phyloP scores from a whole-genome alignment of 1,140 invertebrate species.

The Choristoneura fumiferana region DNA sequence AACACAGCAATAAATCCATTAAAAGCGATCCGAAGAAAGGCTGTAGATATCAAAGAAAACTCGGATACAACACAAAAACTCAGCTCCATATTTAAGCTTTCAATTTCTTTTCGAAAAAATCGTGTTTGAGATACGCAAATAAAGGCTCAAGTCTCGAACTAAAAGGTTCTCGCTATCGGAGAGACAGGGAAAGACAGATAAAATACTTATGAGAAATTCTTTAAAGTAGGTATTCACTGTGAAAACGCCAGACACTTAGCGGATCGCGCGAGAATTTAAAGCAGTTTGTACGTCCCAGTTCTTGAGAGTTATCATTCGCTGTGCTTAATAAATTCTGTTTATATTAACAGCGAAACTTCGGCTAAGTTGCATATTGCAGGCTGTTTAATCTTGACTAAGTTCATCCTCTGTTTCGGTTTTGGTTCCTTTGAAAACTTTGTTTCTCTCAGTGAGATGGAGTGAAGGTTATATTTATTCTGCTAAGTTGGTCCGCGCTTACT shows the following conservation, averaged over 20 bases:
- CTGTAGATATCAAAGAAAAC: conserved; percentile 14
- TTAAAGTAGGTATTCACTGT: conserved; percentile 12
- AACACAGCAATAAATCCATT: conserved; percentile 8
- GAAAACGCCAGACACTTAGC: conserved; percentile 15
- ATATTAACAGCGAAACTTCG: conserved; percentile 15
- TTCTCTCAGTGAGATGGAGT: background rate
- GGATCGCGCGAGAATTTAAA: conserved; percentile 16
- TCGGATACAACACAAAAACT: background rate
- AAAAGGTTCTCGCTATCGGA: conserved; percentile 14
- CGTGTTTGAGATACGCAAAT: conserved; percentile 18
- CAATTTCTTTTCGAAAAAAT: conserved; percentile 16
- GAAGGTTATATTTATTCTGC: no score
- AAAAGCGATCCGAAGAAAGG: conserved; percentile 4
- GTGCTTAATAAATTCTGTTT: conserved; percentile 18
- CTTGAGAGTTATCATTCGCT: conserved; percentile 8
- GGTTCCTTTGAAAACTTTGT: conserved; percentile 6
- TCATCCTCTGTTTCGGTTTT: conserved; percentile 15
- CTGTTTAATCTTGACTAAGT: conserved; percentile 17
- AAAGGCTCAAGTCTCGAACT: background rate
- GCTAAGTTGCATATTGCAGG: conserved; percentile 17
- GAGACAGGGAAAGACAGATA: conserved; percentile 14
- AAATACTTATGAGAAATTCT: conserved; percentile 17
- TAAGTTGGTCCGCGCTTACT: no score
- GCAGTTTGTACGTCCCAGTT: conserved; percentile 11
- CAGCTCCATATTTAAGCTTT: conserved; percentile 5